Evolutionary conservation across 2,113 vertebrate genomes (phyloP), one percentile per base, ranked within the genome.

Genomic region (Passer montanus): DNA sequence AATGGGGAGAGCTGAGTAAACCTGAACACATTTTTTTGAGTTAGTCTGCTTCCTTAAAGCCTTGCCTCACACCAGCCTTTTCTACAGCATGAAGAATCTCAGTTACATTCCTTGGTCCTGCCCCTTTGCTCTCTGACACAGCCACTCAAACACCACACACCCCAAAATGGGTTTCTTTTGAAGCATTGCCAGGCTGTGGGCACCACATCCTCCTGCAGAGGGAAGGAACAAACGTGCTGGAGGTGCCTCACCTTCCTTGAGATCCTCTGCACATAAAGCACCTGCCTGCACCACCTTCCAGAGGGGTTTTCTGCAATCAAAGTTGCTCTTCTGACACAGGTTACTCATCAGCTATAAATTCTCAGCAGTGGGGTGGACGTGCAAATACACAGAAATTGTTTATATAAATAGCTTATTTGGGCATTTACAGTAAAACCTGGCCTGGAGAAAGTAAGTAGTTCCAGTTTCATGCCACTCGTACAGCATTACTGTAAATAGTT

Each of bases 381-480:
- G 33, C 69, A 76, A 30, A 43, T 12, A 58, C 68, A 33, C 41
- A 53, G 46, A 37, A 91, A 69, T 35, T 47, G 15, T 79, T 84
- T 59, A 13, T 44, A 27, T 11, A 72, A 92, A 69, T 24, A 63
- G 33, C 23, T 91, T 84, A 39, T 85, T 72, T 68, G 15, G 19
- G 15, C 30, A 84, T 67, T 77, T 80, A 74, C 60, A 68, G 85
- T 74, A 90, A 93, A 75, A 47, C 33, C 56, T 81, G 73, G 41
- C 84, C 72, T 70, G 37, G 8, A 76, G 76, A 86, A 28, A 21
- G 30, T 30, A 83, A 88, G 39, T 0, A 26, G 66, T 46, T 74
- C 59, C 75, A 92, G 35, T n/a, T 90, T 47, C 39, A 23, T 63
- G 68, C 35, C 43, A 35, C 52, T 80, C 5, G 7, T 52, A 31